Evolutionary conservation across 1,140 invertebrate species (phyloP).

Genomic region (Drosophila punjabiensis): DNA sequence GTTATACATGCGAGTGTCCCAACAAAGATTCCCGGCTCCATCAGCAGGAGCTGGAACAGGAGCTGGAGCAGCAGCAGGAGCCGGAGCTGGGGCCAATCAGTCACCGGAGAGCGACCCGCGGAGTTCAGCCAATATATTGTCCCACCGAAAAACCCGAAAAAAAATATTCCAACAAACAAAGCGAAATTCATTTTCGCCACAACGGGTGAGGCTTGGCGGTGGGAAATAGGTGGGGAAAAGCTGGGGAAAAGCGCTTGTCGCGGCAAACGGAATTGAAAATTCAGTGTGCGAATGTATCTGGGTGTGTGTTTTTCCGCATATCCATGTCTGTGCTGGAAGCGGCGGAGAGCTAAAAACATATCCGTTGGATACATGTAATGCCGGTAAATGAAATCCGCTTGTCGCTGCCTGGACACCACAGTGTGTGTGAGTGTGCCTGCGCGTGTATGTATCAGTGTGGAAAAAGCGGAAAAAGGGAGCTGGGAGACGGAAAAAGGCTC

Average conservation of each 20-base stretch:
- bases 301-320: constrained; percentile 62
- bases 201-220: constrained; percentile 1
- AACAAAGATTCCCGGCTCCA: constrained; percentile 18
- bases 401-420: constrained; percentile 56
- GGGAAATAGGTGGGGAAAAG: constrained; percentile 16
- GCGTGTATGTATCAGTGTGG: constrained; percentile 20
- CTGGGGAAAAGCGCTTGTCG: constrained; percentile 59
- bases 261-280: constrained; percentile 82
- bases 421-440: neutral
- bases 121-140: constrained; percentile 68
- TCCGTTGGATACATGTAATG: constrained; percentile 83
- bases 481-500: constrained; percentile 1
- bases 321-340: constrained; percentile 71
- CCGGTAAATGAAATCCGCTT: constrained; percentile 83
- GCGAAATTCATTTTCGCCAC: constrained; percentile 75
- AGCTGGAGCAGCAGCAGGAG: constrained; percentile 7
- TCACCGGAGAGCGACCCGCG: constrained; percentile 36
- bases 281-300: constrained; percentile 43
- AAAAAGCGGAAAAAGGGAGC: neutral
- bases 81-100: constrained; percentile 62
- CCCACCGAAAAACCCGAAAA: constrained; percentile 38
- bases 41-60: constrained; percentile 6
- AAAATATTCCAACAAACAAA: constrained; percentile 81
- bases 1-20: constrained; percentile 5
- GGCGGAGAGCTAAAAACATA: constrained; percentile 77